A percentile compares a stretch with the other conserved stretches of the same genome.
phyloP scores from a whole-genome alignment of 1,140 invertebrate species.

The Penaeus japonicus region DNA sequence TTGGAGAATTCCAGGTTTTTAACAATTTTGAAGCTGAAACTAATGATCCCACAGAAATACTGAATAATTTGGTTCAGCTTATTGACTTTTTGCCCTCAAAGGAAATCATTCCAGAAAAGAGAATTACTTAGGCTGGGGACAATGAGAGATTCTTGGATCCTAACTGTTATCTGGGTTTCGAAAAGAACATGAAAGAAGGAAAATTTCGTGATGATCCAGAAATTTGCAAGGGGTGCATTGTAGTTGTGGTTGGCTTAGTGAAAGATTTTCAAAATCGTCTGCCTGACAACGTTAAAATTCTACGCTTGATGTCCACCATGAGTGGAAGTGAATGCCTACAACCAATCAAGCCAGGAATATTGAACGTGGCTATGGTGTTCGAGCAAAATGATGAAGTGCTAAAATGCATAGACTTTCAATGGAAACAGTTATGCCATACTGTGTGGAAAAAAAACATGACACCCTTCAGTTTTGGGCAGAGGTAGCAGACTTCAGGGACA shows the following conservation, averaged over 20 bases:
- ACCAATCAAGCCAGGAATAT: neutral
- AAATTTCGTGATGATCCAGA: neutral
- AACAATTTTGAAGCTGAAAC: neutral
- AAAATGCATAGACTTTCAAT: neutral
- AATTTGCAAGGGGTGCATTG: neutral
- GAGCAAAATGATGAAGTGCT: neutral
- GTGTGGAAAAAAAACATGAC: neutral
- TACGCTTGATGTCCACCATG: neutral
- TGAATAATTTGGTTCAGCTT: neutral
- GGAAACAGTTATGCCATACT: neutral
- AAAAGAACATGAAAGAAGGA: neutral
- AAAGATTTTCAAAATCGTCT: neutral
- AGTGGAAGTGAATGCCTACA: neutral
- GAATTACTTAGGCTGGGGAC: neutral
- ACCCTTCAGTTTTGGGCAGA: neutral
- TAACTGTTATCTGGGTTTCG: neutral
- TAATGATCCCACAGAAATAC: too few species aligned
- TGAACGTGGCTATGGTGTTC: neutral
- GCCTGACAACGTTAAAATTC: neutral
- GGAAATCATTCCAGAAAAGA: neutral
- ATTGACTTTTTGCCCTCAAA: neutral
- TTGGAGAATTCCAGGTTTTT: constrained; percentile 6
- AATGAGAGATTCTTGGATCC: neutral
- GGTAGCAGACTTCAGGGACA: neutral
- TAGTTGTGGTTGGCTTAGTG: neutral